phyloP scores from a whole-genome alignment of 2,797 vertebrate species.

The Lepilemur septentrionalis region DNA sequence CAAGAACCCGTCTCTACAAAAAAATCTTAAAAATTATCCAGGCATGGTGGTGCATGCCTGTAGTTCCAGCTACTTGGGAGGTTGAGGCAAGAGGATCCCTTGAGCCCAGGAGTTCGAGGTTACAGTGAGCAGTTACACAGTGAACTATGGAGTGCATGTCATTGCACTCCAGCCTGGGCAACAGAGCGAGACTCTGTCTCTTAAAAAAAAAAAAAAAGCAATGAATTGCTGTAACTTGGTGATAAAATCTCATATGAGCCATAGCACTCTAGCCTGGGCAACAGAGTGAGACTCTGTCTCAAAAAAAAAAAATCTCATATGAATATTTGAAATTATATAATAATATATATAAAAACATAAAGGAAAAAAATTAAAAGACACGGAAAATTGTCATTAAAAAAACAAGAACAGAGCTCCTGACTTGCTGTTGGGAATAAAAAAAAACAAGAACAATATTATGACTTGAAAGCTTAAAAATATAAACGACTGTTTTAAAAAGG shows the following conservation, averaged over 20 bases:
- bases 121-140: background rate
- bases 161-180: background rate
- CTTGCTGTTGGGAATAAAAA: background rate
- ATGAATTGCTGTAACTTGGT: conserved; percentile 48
- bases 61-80: background rate
- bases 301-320: conserved; percentile 40
- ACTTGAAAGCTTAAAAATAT: conserved; percentile 70
- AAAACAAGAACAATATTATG: conserved; percentile 69
- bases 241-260: conserved; percentile 56
- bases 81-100: background rate
- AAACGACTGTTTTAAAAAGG: conserved; percentile 67
- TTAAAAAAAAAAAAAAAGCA: conserved; percentile 22
- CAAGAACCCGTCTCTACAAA: background rate
- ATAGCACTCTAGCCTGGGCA: too few species aligned
- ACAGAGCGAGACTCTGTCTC: background rate
- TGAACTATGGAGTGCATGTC: background rate
- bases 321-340: conserved; percentile 74
- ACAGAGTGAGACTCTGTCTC: too few species aligned
- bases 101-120: background rate
- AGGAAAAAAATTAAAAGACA: conserved; percentile 62
- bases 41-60: background rate
- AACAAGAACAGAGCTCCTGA: conserved; percentile 58
- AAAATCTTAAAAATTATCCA: background rate
- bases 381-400: conserved; percentile 70
- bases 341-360: conserved; percentile 62